Percentiles rank a stretch among this genome's conserved stretches.
These are phyloP conservation scores for Apodemus sylvaticus DNA, from an alignment of 2,113 vertebrate genomes.

Conservation along the genomic window DNA sequence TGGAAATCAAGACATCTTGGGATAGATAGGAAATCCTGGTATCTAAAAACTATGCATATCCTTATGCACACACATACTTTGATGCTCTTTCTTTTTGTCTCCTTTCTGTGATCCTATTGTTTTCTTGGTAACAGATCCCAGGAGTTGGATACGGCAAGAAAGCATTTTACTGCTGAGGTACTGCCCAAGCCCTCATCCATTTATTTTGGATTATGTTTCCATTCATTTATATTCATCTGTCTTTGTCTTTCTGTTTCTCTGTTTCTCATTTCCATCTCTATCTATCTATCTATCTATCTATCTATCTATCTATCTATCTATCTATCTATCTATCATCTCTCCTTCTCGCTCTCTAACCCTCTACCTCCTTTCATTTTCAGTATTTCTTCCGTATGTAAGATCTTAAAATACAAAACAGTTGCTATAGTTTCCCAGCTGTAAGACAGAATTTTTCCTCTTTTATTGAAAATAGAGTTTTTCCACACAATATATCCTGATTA, in stretches of 20 bases:
- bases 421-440: background rate
- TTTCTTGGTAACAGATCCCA: background rate
- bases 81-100: background rate
- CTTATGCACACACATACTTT: background rate
- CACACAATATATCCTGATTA: background rate
- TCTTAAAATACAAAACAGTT: background rate
- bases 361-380: background rate
- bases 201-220: conserved; percentile 5
- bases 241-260: background rate
- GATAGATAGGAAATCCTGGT: background rate
- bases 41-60: background rate
- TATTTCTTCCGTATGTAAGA: background rate
- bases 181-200: background rate
- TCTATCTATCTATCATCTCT: background rate
- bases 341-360: background rate
- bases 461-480: background rate
- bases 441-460: background rate
- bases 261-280: background rate
- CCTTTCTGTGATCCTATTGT: background rate
- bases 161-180: background rate
- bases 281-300: background rate
- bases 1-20: too few species aligned
- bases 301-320: background rate
- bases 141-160: background rate
- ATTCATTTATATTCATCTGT: background rate